Evolutionary conservation across 1,140 invertebrate genomes (phyloP).

Genomic region (Papilio xuthus): DNA sequence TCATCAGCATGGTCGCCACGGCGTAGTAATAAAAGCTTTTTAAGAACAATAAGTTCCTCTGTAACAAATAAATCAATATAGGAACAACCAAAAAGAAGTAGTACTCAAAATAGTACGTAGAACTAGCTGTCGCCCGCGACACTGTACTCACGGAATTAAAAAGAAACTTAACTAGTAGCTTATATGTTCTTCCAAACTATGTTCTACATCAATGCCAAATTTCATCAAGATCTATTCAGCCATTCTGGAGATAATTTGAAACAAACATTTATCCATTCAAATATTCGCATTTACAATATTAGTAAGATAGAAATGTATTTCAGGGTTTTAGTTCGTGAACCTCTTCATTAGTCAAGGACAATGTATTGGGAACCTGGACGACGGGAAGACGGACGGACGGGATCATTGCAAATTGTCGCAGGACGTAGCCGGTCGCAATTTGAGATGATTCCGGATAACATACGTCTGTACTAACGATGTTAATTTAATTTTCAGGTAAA

Average conservation of each 20-base stretch:
- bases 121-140: no score
- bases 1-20: slow-evolving; percentile 48
- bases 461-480: neutral
- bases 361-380: slow-evolving; percentile 1
- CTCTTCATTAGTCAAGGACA: slow-evolving; percentile 7
- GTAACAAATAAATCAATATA: slow-evolving; percentile 36
- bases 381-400: neutral
- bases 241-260: no score
- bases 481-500: neutral
- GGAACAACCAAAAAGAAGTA: no score
- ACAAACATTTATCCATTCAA: no score
- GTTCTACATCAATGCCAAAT: no score
- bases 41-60: slow-evolving; percentile 57
- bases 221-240: no score
- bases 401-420: slow-evolving; percentile 7
- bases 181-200: no score
- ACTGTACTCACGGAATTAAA: no score
- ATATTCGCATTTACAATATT: no score
- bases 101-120: no score
- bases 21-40: slow-evolving; percentile 64
- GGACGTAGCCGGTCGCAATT: neutral
- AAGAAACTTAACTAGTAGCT: no score
- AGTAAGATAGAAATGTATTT: neutral
- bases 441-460: slow-evolving; percentile 20
- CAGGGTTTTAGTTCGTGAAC: no score